A percentile compares a stretch with the other conserved stretches of the same genome.
phyloP scores from a whole-genome alignment of 2,888 invertebrate genomes.

The Mystacides longicornis region DNA sequence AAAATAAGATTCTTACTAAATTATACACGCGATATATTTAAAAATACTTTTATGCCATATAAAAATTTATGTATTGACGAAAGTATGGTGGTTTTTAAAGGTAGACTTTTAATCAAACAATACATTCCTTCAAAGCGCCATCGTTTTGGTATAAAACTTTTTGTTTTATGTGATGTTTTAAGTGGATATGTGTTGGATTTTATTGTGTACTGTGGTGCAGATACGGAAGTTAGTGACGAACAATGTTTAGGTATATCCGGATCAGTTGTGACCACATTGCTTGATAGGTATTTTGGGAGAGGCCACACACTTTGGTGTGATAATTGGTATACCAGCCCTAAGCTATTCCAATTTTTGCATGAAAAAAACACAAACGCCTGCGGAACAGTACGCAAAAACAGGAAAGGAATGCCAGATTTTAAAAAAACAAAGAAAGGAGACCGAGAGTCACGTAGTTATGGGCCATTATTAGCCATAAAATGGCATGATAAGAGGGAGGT shows the following conservation, averaged over 20 bases:
- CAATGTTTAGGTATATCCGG: conserved; percentile 9
- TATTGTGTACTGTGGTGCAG: not conserved
- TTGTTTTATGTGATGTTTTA: not conserved
- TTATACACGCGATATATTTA: not conserved
- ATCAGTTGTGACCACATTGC: conserved; percentile 10
- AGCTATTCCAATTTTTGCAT: conserved; percentile 4
- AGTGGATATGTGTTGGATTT: not conserved
- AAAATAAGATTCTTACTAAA: too few species aligned
- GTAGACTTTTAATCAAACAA: not conserved
- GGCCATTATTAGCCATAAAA: conserved; percentile 2
- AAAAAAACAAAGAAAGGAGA: not conserved
- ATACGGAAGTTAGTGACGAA: not conserved
- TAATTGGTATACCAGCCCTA: conserved; percentile 15
- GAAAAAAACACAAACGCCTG: conserved; percentile 6
- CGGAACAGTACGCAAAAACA: conserved; percentile 2
- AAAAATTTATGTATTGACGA: not conserved
- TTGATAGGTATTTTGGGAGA: conserved; percentile 9
- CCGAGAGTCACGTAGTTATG: not conserved
- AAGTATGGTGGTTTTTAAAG: not conserved
- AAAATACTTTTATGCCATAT: not conserved
- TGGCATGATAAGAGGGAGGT: conserved; percentile 4
- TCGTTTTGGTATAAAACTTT: not conserved
- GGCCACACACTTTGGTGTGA: conserved; percentile 8
- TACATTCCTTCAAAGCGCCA: not conserved
- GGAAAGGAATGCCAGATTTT: too few species aligned